Evolutionary conservation across 1,140 invertebrate genomes (phyloP).

Genomic region (Drosophila orena): DNA sequence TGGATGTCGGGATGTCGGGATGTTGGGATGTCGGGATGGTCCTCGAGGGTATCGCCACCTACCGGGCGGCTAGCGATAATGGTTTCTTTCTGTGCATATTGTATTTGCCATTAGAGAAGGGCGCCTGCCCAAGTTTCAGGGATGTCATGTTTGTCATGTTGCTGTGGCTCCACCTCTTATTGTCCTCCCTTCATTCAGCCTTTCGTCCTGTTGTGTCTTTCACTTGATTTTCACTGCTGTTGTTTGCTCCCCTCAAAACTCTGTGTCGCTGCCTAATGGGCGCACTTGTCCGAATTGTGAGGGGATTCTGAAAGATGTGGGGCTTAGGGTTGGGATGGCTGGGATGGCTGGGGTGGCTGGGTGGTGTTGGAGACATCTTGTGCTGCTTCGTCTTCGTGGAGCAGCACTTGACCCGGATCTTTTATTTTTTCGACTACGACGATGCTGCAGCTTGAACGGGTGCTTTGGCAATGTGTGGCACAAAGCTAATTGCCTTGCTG

Average conservation of each 20-base stretch:
- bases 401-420: constrained; percentile 69
- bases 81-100: constrained; percentile 29
- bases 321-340: no score
- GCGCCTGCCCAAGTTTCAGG: constrained; percentile 53
- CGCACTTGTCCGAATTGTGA: constrained; percentile 57
- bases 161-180: constrained; percentile 13
- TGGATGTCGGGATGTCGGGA: constrained; percentile 1
- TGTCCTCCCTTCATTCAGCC: background rate
- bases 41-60: constrained; percentile 7
- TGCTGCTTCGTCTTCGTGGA: constrained; percentile 40
- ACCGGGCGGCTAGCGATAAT: constrained; percentile 14
- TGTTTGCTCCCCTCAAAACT: constrained; percentile 16
- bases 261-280: constrained; percentile 72
- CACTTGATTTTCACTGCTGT: constrained; percentile 48
- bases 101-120: constrained; percentile 27
- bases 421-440: constrained; percentile 34
- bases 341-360: background rate
- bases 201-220: constrained; percentile 13
- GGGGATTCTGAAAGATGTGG: background rate
- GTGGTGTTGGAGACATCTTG: constrained; percentile 37
- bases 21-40: background rate
- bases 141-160: constrained; percentile 55
- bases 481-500: constrained; percentile 59
- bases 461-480: constrained; percentile 46
- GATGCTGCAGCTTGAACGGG: constrained; percentile 12